Evolutionary conservation across 2,113 vertebrate genomes (phyloP).

Genomic region (Podocnemis expansa): DNA sequence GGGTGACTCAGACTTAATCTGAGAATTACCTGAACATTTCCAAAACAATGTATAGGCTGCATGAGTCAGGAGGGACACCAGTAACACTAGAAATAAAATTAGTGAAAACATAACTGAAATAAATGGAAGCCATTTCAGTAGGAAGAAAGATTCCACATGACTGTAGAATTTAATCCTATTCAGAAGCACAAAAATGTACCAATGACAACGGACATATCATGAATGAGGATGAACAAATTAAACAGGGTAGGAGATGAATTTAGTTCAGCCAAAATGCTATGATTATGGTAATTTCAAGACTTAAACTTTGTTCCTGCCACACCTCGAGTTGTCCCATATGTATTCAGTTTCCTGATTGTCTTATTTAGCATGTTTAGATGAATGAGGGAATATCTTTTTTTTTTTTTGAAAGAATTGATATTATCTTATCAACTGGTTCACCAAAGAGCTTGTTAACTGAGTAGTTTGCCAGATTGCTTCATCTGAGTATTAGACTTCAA

Average conservation of each 20-base stretch:
- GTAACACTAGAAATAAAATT: not conserved
- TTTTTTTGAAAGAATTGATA: slow-evolving; percentile 13
- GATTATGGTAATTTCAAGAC: not conserved
- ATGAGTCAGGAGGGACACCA: not conserved
- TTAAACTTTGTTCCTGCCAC: not conserved
- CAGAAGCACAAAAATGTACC: not conserved
- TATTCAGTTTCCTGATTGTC: slow-evolving; percentile 1
- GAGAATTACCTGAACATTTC: not conserved
- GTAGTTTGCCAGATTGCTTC: slow-evolving; percentile 7
- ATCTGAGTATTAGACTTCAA: slow-evolving; percentile 1
- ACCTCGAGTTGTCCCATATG: not conserved
- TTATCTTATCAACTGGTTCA: not conserved
- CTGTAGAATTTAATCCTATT: not conserved
- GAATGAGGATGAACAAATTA: not conserved
- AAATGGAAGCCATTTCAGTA: not conserved
- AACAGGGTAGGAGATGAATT: not conserved
- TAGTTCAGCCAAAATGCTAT: not conserved
- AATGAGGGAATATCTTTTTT: not conserved
- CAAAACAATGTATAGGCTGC: not conserved
- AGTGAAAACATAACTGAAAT: not conserved
- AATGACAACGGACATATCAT: not conserved
- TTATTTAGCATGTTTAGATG: not conserved
- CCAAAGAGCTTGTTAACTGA: slow-evolving; percentile 3
- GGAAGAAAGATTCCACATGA: not conserved
- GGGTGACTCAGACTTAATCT: not conserved